Evolutionary conservation across 2,888 invertebrate genomes (phyloP), one percentile per base, ranked within the genome.

Genomic region (Protonemura montana): DNA sequence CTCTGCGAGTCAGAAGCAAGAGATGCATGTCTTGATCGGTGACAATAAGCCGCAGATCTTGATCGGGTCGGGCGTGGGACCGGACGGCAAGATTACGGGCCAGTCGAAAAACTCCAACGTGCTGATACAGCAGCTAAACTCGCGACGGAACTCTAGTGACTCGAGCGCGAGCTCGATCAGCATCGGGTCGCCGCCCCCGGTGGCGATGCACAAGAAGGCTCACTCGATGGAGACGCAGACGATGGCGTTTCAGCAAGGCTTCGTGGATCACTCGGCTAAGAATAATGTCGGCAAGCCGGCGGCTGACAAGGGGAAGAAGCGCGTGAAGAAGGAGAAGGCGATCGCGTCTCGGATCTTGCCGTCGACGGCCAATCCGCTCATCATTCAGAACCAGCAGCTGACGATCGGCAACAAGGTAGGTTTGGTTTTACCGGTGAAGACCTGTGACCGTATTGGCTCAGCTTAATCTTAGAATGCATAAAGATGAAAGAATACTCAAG

Each of bases 141-240:
- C 87, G 29, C 86, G 87, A 27, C 30, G 88, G n/a, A 87, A 87
- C 10, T 87, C 87, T 28, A 86, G 86, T 25, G 88, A 88, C 77
- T 88, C 88, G n/a, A 87, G 86, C 35, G 80, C 83, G 28, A 86
- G 85, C 10, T 87, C 86, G 29, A 86, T 87, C 42, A 87, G 87
- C 26, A 59, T 87, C 21, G 87, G 86, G 21, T 86, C 87, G 2
- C 88, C 88, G 28, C 87, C 87, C 0, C 86, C 87, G 21, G 82
- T 41, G 82, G 80, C 77, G 82, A 83, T 21, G 86, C 86, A 27
- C 87, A 87, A 59, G 59, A 21, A 59, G 16, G 59, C 41, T 41
- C n/a, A n/a, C 76, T 88, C 87, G 27, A 88, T 87, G 59, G 88
- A 88, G 82, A 88, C 88, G 25, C 87, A 88, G 85, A 87, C 87